Evolutionary conservation across 2,113 vertebrate genomes (phyloP).

Genomic region (Vidua macroura): DNA sequence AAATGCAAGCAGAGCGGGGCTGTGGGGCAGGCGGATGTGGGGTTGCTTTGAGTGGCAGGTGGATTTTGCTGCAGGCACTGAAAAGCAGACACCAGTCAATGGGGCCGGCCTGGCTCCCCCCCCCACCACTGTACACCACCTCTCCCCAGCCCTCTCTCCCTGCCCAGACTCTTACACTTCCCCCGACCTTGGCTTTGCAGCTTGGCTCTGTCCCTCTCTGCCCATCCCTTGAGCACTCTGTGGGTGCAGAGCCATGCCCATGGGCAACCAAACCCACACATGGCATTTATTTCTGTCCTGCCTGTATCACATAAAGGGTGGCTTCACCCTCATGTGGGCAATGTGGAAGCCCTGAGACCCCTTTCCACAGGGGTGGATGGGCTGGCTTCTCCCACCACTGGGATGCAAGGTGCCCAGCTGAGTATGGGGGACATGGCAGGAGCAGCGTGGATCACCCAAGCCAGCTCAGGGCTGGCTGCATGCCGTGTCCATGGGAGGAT

Average conservation of each 20-base stretch:
- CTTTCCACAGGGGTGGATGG: fast-evolving
- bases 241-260: fast-evolving
- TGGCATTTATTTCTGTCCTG: background rate
- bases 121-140: fast-evolving
- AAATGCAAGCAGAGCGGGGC: fast-evolving
- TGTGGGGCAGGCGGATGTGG: fast-evolving
- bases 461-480: fast-evolving
- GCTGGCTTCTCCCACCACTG: background rate
- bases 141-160: fast-evolving
- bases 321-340: fast-evolving
- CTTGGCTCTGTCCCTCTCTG: background rate
- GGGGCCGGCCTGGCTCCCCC: background rate
- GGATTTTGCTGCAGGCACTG: background rate
- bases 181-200: background rate
- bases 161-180: fast-evolving
- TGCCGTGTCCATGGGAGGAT: fast-evolving
- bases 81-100: background rate
- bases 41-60: background rate
- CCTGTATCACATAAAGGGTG: background rate
- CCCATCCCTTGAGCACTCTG: background rate
- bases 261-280: fast-evolving
- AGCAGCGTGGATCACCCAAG: background rate
- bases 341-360: background rate
- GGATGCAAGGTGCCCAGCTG: background rate
- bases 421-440: fast-evolving